These are phyloP conservation scores for Apodemia zela DNA, from an alignment of 2,888 invertebrate species.

Conservation along the genomic window DNA sequence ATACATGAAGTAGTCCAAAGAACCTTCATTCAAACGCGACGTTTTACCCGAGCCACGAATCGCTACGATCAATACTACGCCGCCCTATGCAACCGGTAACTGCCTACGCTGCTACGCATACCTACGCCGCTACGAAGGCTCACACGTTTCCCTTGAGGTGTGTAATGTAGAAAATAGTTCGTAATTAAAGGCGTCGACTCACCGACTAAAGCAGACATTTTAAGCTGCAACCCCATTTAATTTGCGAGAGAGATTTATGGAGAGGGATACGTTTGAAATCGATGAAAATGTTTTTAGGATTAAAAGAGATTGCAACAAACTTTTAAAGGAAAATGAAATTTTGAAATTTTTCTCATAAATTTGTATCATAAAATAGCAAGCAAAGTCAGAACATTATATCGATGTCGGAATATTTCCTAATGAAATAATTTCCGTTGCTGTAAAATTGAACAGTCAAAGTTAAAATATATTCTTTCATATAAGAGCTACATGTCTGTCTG, in stretches of 20 bases:
- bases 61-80: constrained; percentile 38
- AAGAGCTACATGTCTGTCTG: too few relatives aligned
- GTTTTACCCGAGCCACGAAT: constrained; percentile 25
- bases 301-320: not conserved
- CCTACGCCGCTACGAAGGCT: constrained; percentile 29
- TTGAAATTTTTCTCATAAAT: too few relatives aligned
- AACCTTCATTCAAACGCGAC: constrained; percentile 7
- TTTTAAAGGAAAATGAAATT: too few relatives aligned
- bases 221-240: not conserved
- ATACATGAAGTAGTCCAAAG: constrained; percentile 4
- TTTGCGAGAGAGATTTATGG: constrained; percentile 11
- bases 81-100: constrained; percentile 28
- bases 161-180: constrained; percentile 18
- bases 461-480: too few relatives aligned
- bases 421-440: too few relatives aligned
- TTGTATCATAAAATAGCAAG: too few relatives aligned
- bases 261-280: not conserved
- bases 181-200: constrained; percentile 34
- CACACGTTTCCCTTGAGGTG: constrained; percentile 17
- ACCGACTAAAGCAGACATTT: not conserved
- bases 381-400: too few relatives aligned
- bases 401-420: too few relatives aligned
- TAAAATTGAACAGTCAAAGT: too few relatives aligned
- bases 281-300: not conserved
- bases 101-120: constrained; percentile 36